Evolutionary conservation across 2,113 vertebrate genomes (phyloP).

Genomic region (Rafetus swinhoei): DNA sequence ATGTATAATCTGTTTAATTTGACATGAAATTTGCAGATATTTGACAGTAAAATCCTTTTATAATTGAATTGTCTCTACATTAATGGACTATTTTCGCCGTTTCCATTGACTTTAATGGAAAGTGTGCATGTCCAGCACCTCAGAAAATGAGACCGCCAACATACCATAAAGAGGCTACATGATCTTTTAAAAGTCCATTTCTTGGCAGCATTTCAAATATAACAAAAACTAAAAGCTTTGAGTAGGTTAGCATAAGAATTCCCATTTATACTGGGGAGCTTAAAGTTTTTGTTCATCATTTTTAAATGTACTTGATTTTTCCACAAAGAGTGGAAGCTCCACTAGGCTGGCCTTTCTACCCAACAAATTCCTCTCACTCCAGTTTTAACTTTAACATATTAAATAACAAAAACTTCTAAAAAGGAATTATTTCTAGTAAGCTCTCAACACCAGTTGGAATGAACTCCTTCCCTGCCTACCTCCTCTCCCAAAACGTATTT

Average conservation of each 20-base stretch:
- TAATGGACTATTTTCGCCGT: background rate
- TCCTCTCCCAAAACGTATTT: background rate
- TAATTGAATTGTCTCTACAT: background rate
- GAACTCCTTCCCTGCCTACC: background rate
- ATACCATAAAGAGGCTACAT: background rate
- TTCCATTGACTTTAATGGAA: background rate
- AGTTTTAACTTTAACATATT: background rate
- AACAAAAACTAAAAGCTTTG: background rate
- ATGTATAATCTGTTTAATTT: background rate
- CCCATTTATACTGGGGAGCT: background rate
- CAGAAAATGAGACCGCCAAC: background rate
- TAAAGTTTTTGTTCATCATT: background rate
- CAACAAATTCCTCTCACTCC: background rate
- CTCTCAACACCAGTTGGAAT: background rate
- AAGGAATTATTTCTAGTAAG: background rate
- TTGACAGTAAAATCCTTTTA: background rate
- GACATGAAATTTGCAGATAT: background rate
- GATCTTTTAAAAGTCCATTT: background rate
- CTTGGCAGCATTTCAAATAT: background rate
- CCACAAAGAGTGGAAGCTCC: background rate
- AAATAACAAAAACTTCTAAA: slow-evolving; percentile 18
- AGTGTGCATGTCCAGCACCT: background rate
- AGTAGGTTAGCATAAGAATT: background rate
- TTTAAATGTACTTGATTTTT: background rate
- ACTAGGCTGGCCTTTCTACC: background rate